Conservation (phyloP, 2,888 invertebrate genomes). For the Cabera pusaria region DNA sequence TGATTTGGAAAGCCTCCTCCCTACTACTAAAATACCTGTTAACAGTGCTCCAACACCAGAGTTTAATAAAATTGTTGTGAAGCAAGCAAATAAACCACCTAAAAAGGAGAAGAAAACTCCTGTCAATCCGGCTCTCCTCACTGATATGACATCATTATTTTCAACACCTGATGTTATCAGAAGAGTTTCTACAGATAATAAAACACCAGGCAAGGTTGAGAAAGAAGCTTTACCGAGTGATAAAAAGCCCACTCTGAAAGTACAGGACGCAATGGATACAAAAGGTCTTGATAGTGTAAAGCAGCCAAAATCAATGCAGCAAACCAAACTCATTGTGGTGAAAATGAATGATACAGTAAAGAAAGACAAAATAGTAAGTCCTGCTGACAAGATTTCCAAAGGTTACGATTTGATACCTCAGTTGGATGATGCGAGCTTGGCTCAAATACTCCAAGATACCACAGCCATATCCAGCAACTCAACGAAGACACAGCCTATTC, state of each 20-base stretch:
- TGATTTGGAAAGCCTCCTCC: constrained; percentile 52
- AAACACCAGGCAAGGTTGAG: constrained; percentile 71
- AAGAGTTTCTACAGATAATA: constrained; percentile 83
- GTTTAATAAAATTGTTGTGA: constrained; percentile 65
- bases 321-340: constrained; percentile 34
- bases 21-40: constrained; percentile 46
- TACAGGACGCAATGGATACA: constrained; percentile 33
- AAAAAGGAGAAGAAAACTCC: constrained; percentile 84
- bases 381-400: constrained; percentile 42
- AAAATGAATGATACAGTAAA: constrained; percentile 33
- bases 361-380: constrained; percentile 28
- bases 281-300: constrained; percentile 34
- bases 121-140: constrained; percentile 78
- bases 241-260: constrained; percentile 42
- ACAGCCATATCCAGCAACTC: constrained; percentile 49
- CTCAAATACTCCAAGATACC: constrained; percentile 76
- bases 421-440: constrained; percentile 75
- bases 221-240: constrained; percentile 59
- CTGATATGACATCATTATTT: constrained; percentile 88
- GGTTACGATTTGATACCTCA: constrained; percentile 71
- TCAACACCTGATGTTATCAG: constrained; percentile 91
- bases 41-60: constrained; percentile 37
- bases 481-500: constrained; percentile 55
- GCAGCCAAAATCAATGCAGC: constrained; percentile 13
- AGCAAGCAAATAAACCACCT: constrained; percentile 61